These are phyloP conservation scores for Telmatherina bonti DNA, from an alignment of 2,797 vertebrate genomes.

Conservation along the genomic window DNA sequence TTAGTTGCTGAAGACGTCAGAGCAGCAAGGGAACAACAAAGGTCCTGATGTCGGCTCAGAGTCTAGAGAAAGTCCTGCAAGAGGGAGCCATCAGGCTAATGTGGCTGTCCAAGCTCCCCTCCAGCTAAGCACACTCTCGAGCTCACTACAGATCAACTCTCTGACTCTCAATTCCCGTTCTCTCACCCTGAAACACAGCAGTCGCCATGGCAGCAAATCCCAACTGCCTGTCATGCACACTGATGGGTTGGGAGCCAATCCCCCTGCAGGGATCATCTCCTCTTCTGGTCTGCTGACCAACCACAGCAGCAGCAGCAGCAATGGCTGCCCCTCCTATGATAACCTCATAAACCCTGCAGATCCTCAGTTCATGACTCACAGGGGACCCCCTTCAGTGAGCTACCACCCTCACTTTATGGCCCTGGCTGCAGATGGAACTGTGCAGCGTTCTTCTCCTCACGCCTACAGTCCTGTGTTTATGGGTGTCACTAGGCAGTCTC, in stretches of 20 bases:
- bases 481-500: constrained; percentile 76
- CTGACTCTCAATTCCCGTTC: constrained; percentile 90
- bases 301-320: constrained; percentile 89
- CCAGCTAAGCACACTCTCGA: constrained; percentile 68
- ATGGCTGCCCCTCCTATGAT: constrained; percentile 91
- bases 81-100: constrained; percentile 78
- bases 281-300: constrained; percentile 85
- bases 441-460: constrained; percentile 80
- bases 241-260: constrained; percentile 79
- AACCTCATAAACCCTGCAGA: constrained; percentile 87
- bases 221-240: constrained; percentile 81
- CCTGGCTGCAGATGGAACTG: constrained; percentile 83
- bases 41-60: constrained; percentile 81
- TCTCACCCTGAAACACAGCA: constrained; percentile 89
- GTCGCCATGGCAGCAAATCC: constrained; percentile 81
- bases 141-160: constrained; percentile 87
- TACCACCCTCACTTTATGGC: constrained; percentile 90
- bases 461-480: constrained; percentile 90
- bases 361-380: constrained; percentile 82
- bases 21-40: constrained; percentile 81
- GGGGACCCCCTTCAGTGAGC: constrained; percentile 75
- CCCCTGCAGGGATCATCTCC: constrained; percentile 78
- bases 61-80: constrained; percentile 83
- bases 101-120: constrained; percentile 55
- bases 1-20: constrained; percentile 69